phyloP scores from a whole-genome alignment of 2,113 vertebrate species.

The Poicephalus meyeri region DNA sequence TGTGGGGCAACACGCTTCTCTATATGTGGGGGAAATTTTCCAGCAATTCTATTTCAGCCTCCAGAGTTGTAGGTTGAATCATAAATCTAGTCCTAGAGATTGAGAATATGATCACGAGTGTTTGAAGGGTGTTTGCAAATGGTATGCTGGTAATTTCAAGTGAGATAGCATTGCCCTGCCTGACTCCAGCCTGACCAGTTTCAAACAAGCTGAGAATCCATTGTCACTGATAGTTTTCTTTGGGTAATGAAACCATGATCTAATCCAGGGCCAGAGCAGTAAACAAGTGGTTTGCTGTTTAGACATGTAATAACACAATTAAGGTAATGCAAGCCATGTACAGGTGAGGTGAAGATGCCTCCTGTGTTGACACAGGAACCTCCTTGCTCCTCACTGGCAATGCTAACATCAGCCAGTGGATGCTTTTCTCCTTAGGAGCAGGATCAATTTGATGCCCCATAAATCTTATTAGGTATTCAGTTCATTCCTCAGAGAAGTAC shows the following conservation, averaged over 20 bases:
- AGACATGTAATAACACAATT: neutral
- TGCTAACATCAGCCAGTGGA: neutral
- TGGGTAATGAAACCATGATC: slow-evolving; percentile 21
- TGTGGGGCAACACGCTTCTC: neutral
- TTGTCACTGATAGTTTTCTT: neutral
- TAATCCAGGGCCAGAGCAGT: neutral
- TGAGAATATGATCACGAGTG: neutral
- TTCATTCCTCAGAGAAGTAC: slow-evolving; percentile 58
- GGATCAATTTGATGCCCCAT: neutral
- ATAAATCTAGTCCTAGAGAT: neutral
- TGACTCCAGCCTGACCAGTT: neutral
- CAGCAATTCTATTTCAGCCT: neutral
- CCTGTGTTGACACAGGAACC: neutral
- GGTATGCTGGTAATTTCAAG: neutral
- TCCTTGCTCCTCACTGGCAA: neutral
- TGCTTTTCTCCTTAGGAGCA: neutral
- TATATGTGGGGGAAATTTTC: neutral
- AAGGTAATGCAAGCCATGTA: neutral
- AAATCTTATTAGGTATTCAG: slow-evolving; percentile 30
- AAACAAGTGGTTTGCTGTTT: slow-evolving; percentile 31
- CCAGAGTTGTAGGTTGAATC: neutral
- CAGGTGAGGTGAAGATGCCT: neutral
- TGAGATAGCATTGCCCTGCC: neutral
- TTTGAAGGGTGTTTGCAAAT: neutral
- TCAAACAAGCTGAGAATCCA: neutral